phyloP scores from a whole-genome alignment of 2,888 invertebrate species.

The Aproaerema taeniolella region DNA sequence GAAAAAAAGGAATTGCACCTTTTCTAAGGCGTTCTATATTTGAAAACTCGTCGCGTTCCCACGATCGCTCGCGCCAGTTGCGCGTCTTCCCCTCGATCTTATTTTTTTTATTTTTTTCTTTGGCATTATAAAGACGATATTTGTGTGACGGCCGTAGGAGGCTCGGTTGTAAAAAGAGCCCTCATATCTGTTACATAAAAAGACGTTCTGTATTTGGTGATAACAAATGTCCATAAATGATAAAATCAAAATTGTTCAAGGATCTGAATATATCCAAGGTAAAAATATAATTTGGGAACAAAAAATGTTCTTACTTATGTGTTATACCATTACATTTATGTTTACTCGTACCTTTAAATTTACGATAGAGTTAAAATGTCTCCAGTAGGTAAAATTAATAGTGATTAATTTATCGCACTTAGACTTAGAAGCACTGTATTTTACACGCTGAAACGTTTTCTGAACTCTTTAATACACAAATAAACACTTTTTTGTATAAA shows the following conservation, averaged over 20 bases:
- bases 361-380: too few relatives aligned
- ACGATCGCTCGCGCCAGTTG: slow-evolving; percentile 76
- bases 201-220: slow-evolving; percentile 7
- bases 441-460: too few relatives aligned
- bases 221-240: slow-evolving; percentile 8
- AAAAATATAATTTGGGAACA: neutral
- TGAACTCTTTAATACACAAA: too few relatives aligned
- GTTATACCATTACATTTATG: too few relatives aligned
- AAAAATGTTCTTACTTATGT: too few relatives aligned
- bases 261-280: neutral
- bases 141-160: slow-evolving; percentile 49
- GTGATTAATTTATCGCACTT: too few relatives aligned
- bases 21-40: slow-evolving; percentile 73
- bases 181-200: slow-evolving; percentile 15
- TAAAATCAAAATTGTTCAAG: too few relatives aligned
- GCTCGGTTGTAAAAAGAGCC: slow-evolving; percentile 28
- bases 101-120: slow-evolving; percentile 38
- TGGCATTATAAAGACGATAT: slow-evolving; percentile 49
- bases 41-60: slow-evolving; percentile 72
- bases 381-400: too few relatives aligned
- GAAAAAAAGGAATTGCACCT: slow-evolving; percentile 69
- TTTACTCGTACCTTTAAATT: too few relatives aligned
- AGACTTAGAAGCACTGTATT: too few relatives aligned
- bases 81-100: slow-evolving; percentile 59
- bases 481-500: slow-evolving; percentile 39